Evolutionary conservation across 2,113 vertebrate genomes (phyloP).

Genomic region (Phylloscopus whistleri): DNA sequence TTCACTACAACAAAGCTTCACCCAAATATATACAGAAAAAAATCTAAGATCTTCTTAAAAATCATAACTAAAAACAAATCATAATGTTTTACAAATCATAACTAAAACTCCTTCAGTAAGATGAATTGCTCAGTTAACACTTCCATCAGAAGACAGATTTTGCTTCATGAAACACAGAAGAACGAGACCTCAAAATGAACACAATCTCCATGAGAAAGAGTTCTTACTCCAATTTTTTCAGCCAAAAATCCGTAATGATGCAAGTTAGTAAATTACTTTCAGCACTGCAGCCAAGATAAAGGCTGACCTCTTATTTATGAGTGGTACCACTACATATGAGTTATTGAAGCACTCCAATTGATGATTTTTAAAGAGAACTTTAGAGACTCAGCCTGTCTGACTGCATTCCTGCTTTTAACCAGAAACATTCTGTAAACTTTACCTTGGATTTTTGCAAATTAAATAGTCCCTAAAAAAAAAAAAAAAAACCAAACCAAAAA

Average conservation of each 20-base stretch:
- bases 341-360: background rate
- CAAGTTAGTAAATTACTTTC: background rate
- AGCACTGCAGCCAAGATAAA: background rate
- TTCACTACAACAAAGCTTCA: background rate
- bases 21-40: background rate
- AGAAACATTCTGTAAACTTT: background rate
- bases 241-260: background rate
- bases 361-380: background rate
- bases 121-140: background rate
- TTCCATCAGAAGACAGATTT: background rate
- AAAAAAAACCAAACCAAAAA: accelerated
- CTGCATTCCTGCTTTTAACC: background rate
- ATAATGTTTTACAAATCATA: background rate
- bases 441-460: background rate
- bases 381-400: background rate
- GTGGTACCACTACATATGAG: background rate
- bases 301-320: background rate
- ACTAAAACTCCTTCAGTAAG: background rate
- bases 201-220: background rate
- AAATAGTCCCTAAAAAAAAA: background rate
- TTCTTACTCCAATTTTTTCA: background rate
- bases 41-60: background rate
- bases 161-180: background rate
- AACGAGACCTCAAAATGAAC: background rate
- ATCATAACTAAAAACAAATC: background rate